These are phyloP conservation scores for Drosophila bunnanda DNA, from an alignment of 2,888 invertebrate species.

Conservation along the genomic window DNA sequence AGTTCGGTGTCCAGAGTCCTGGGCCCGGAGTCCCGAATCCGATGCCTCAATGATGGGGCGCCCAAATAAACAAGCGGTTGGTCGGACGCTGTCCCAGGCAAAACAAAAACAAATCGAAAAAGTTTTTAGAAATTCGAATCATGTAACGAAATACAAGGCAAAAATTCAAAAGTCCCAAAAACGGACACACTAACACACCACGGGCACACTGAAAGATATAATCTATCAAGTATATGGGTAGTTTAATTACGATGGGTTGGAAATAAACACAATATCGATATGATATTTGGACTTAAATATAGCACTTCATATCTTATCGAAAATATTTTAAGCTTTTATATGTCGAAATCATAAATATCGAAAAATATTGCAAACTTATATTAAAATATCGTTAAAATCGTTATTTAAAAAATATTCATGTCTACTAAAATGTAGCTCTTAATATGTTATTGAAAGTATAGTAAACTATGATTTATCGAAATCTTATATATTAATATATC, in stretches of 20 bases:
- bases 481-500: no score
- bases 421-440: no score
- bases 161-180: conserved; percentile 59
- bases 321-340: no score
- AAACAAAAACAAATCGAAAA: conserved; percentile 49
- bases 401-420: no score
- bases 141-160: conserved; percentile 78
- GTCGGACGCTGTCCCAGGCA: conserved; percentile 1
- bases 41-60: conserved; percentile 24
- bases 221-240: not conserved
- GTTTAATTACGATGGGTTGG: not conserved
- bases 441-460: no score
- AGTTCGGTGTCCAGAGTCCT: not conserved
- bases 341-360: no score
- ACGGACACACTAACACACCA: conserved; percentile 13
- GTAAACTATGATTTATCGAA: no score
- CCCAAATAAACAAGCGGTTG: conserved; percentile 25
- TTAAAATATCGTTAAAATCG: no score
- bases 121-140: conserved; percentile 80
- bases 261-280: not conserved
- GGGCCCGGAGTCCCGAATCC: conserved; percentile 2
- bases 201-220: not conserved
- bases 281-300: no score
- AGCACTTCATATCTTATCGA: no score
- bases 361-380: no score